Conservation (phyloP, 1,140 invertebrate genomes). For the Holotrichia oblita region DNA sequence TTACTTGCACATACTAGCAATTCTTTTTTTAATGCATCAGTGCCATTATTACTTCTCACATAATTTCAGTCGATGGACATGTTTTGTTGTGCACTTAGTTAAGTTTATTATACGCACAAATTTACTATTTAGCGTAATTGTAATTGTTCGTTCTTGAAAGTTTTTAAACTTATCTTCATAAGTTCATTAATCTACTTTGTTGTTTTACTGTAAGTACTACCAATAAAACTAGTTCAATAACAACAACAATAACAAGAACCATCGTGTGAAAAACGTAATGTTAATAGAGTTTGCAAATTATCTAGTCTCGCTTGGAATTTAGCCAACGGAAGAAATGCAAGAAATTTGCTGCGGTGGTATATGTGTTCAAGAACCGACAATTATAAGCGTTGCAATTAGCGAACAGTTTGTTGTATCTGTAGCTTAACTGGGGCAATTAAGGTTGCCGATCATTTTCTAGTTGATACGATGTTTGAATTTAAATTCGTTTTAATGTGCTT, state of each 20-base stretch:
- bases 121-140: too few species aligned
- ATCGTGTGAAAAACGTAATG: slow-evolving; percentile 4
- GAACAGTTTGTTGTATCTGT: slow-evolving; percentile 2
- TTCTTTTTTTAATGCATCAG: too few species aligned
- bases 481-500: slow-evolving; percentile 19
- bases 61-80: neutral
- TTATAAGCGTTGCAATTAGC: slow-evolving; percentile 14
- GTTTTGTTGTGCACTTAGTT: neutral
- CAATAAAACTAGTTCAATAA: slow-evolving; percentile 8
- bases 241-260: slow-evolving; percentile 1
- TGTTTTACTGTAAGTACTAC: neutral
- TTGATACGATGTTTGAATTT: slow-evolving; percentile 30
- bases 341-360: slow-evolving; percentile 10
- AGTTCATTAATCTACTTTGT: too few species aligned
- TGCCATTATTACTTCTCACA: too few species aligned
- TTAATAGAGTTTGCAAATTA: slow-evolving; percentile 30
- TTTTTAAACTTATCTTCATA: too few species aligned
- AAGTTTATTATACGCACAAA: too few species aligned
- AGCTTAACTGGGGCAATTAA: slow-evolving; percentile 15
- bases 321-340: neutral
- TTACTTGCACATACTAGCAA: too few species aligned
- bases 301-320: slow-evolving; percentile 15
- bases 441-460: slow-evolving; percentile 15
- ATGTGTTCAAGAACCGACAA: slow-evolving; percentile 14
- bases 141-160: too few species aligned